These are phyloP conservation scores for Drosophila seclusa DNA, from an alignment of 2,888 invertebrate species.

Conservation along the genomic window DNA sequence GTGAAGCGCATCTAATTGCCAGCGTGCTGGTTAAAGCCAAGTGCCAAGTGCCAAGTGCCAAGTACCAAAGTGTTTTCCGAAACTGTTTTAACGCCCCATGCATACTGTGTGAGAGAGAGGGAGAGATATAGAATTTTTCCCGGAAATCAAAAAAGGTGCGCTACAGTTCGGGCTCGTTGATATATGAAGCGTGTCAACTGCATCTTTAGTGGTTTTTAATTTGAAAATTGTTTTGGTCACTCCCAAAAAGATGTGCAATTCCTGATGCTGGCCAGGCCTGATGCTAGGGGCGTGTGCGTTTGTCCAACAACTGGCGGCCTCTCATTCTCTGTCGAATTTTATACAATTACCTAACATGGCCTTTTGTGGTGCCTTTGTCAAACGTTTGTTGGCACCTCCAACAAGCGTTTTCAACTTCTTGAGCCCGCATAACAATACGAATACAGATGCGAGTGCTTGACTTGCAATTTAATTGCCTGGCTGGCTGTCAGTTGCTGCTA, in stretches of 20 bases:
- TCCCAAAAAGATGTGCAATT: slow-evolving; percentile 36
- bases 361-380: slow-evolving; percentile 33
- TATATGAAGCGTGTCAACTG: slow-evolving; percentile 81
- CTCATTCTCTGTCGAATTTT: slow-evolving; percentile 6
- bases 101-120: background rate
- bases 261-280: slow-evolving; percentile 2
- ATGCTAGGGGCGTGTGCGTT: slow-evolving; percentile 51
- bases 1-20: slow-evolving; percentile 81
- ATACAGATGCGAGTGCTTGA: slow-evolving; percentile 44
- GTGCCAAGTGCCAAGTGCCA: slow-evolving; percentile 44
- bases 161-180: slow-evolving; percentile 51
- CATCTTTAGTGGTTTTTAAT: slow-evolving; percentile 80
- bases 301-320: slow-evolving; percentile 70
- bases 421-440: slow-evolving; percentile 58
- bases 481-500: slow-evolving; percentile 34
- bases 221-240: slow-evolving; percentile 75
- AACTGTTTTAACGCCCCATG: slow-evolving; percentile 69
- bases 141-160: slow-evolving; percentile 74
- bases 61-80: slow-evolving; percentile 66
- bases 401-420: slow-evolving; percentile 4
- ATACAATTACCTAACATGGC: slow-evolving; percentile 6
- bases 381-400: slow-evolving; percentile 66
- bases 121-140: slow-evolving; percentile 49
- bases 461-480: slow-evolving; percentile 54
- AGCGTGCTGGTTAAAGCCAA: slow-evolving; percentile 56